A percentile compares a stretch with the other conserved stretches of the same genome.
Evolutionary conservation across 1,140 invertebrate species (phyloP).

Genomic region (Orchesella cincta): DNA sequence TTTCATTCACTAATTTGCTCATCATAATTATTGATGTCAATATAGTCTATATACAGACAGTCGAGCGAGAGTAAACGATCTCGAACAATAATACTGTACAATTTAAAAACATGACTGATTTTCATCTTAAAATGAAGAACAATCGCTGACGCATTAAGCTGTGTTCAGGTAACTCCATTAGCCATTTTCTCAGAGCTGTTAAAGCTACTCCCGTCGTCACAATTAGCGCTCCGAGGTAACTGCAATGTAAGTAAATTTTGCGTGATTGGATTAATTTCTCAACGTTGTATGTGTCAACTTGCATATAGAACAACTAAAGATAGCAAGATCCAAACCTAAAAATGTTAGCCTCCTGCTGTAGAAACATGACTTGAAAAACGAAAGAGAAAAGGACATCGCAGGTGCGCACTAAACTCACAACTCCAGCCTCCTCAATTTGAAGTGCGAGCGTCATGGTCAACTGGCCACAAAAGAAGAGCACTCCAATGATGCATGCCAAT

Average conservation of each 20-base stretch:
- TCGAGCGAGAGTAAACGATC: too few species aligned
- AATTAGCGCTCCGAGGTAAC: conserved; percentile 77
- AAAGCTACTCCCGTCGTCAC: conserved; percentile 80
- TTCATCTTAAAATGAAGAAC: conserved; percentile 20
- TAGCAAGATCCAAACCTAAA: neutral
- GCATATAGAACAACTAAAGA: neutral
- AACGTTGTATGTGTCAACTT: conserved; percentile 22
- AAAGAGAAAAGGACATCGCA: conserved; percentile 89
- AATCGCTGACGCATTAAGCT: neutral
- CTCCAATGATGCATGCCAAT: neutral
- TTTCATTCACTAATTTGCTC: too few species aligned
- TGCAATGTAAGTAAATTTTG: conserved; percentile 63
- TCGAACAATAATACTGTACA: too few species aligned
- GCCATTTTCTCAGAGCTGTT: conserved; percentile 83
- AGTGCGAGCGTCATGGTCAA: conserved; percentile 80
- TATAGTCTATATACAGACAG: too few species aligned
- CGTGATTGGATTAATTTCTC: neutral
- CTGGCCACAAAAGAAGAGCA: conserved; percentile 63
- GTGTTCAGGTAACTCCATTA: conserved; percentile 62
- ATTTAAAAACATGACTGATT: too few species aligned
- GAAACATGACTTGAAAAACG: conserved; percentile 69
- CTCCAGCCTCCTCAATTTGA: conserved; percentile 84
- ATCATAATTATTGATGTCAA: too few species aligned
- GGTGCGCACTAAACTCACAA: conserved; percentile 82
- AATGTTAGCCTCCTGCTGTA: conserved; percentile 3